Percentiles rank a stretch among this genome's conserved stretches.
Evolutionary conservation across 2,888 invertebrate genomes (phyloP).

Genomic region (Diplazon laetatorius): DNA sequence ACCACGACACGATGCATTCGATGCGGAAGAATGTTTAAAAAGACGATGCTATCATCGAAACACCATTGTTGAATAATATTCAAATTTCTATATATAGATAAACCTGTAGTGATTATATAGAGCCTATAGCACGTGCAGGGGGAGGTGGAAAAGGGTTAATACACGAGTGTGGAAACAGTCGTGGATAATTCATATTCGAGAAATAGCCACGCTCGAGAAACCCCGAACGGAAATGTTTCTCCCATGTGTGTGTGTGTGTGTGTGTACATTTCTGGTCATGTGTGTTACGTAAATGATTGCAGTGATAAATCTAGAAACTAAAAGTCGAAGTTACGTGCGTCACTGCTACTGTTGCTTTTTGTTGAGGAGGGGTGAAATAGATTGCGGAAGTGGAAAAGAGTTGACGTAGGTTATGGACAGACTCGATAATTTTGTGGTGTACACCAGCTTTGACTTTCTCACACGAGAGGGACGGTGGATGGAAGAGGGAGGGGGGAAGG

Average conservation of each 20-base stretch:
- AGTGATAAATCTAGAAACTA: constrained; percentile 17
- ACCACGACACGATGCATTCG: neutral
- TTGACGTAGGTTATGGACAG: constrained; percentile 34
- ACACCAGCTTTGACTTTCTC: constrained; percentile 12
- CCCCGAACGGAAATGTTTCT: too few species aligned
- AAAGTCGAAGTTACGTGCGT: constrained; percentile 41
- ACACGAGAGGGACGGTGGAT: too few species aligned
- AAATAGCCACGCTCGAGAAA: neutral
- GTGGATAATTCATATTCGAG: constrained; percentile 14
- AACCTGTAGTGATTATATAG: too few species aligned
- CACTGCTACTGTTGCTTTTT: too few species aligned
- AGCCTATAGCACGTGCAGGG: too few species aligned
- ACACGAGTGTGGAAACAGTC: constrained; percentile 16
- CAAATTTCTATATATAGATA: too few species aligned
- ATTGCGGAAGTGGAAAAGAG: constrained; percentile 46
- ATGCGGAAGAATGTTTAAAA: neutral
- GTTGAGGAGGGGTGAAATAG: constrained; percentile 12
- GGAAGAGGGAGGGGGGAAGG: too few species aligned
- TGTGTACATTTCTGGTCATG: too few species aligned
- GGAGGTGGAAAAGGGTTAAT: too few species aligned
- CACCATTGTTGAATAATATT: neutral
- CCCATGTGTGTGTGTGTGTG: too few species aligned
- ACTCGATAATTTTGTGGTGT: neutral
- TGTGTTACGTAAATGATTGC: neutral
- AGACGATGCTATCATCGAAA: neutral